Conservation (phyloP, 2,113 vertebrate species). For the Halcyon senegalensis region DNA sequence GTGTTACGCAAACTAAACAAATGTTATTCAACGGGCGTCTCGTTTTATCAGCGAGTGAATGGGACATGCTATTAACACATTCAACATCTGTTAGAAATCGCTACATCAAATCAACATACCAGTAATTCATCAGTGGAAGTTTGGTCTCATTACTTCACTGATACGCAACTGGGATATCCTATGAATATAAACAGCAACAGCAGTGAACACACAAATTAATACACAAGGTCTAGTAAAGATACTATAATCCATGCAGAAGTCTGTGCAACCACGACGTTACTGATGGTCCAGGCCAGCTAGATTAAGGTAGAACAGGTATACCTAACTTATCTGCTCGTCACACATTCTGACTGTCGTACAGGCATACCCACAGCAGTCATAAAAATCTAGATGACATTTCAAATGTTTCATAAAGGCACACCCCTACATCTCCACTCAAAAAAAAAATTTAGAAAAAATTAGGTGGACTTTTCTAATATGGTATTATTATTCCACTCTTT, state of each 20-base stretch:
- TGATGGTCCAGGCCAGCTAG: neutral
- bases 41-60: neutral
- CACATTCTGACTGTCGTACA: neutral
- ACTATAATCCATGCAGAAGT: neutral
- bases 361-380: neutral
- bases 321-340: neutral
- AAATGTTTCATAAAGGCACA: neutral
- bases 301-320: neutral
- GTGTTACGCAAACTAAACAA: neutral
- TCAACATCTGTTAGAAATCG: neutral
- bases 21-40: neutral
- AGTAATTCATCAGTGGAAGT: neutral
- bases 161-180: neutral
- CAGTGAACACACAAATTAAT: neutral
- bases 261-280: neutral
- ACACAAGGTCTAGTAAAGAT: neutral
- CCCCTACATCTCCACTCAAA: neutral
- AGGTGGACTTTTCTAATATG: neutral
- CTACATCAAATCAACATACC: neutral
- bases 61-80: slow-evolving; percentile 1
- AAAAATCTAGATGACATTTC: neutral
- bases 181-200: neutral
- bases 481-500: neutral
- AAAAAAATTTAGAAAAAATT: neutral
- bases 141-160: neutral